Evolutionary conservation across 2,888 invertebrate genomes (phyloP).

Genomic region (Phlogophora meticulosa): DNA sequence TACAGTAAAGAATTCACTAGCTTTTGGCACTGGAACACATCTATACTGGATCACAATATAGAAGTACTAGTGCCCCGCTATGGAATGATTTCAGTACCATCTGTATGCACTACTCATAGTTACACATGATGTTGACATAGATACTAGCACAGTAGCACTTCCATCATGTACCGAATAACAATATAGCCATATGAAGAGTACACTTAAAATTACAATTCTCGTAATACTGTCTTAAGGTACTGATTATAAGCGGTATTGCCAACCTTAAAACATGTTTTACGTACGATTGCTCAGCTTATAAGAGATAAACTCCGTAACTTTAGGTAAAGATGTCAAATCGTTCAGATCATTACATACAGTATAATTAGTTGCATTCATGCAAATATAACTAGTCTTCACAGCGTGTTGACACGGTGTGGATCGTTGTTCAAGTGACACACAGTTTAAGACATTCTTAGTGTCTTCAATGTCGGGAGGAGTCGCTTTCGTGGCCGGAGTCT

Average conservation of each 20-base stretch:
- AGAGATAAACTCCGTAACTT: conserved; percentile 79
- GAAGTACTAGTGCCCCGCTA: conserved; percentile 72
- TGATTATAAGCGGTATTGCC: conserved; percentile 76
- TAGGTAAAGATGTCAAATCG: conserved; percentile 85
- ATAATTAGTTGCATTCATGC: conserved; percentile 69
- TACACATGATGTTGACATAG: conserved; percentile 54
- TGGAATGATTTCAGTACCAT: conserved; percentile 83
- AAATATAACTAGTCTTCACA: conserved; percentile 61
- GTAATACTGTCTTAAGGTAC: conserved; percentile 86
- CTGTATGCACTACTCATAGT: conserved; percentile 62
- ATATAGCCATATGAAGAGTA: conserved; percentile 78
- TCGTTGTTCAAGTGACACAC: conserved; percentile 51
- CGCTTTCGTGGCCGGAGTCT: conserved; percentile 90
- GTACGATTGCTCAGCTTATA: conserved; percentile 74
- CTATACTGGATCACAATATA: conserved; percentile 65
- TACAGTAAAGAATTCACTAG: conserved; percentile 73
- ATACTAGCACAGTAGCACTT: conserved; percentile 76
- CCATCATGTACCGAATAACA: conserved; percentile 73
- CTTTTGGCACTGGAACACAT: conserved; percentile 66
- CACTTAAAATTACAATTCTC: conserved; percentile 80
- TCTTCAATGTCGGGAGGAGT: conserved; percentile 87
- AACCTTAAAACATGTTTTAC: conserved; percentile 82
- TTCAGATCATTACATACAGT: conserved; percentile 70
- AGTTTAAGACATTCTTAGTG: conserved; percentile 40
- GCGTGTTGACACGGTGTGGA: conserved; percentile 61